Evolutionary conservation across 2,797 vertebrate genomes (phyloP), one percentile per base, ranked within the genome.

Genomic region (Spinus olivaceus): DNA sequence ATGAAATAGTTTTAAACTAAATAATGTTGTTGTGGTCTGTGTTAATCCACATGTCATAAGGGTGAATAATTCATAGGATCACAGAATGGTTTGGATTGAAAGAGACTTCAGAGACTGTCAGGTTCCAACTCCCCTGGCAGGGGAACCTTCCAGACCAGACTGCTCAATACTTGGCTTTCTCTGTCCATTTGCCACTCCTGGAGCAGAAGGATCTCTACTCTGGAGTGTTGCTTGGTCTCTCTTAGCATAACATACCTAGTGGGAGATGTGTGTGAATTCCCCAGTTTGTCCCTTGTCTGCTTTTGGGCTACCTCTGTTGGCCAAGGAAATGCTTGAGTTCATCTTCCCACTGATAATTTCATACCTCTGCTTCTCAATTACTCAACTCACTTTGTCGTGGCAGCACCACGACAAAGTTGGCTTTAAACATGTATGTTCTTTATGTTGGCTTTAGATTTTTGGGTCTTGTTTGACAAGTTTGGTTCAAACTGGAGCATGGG

Each of bases 371-470:
- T 88, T 63, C 61, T 64, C 27, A 67, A 41, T 30, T 23, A 16
- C 35, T 28, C 28, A 39, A 7, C 32, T 59, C 60, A 3, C 14
- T 42, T n/a, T n/a, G n/a, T n/a, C n/a, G n/a, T n/a, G n/a, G 63
- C 84, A 71, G 50, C 1, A 6, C 30, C 24, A 54, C 2, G 54
- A n/a, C 6, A 18, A 11, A 50, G 10, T 6, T 88, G 69, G 12
- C 33, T 78, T 83, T 51, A 63, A 71, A 35, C 12, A 4, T 9
- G 2, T 13, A 2, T 11, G 17, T 70, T 70, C 27, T 84, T 15
- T 1, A 0, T 5, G 12, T 30, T 66, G 12, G 14, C 54, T 91
- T 66, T 64, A 67, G 64, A 61, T 41, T 30, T 0, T 8, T 5
- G 12, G 14, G 9, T 53, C 46, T 76, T 60, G 18, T 71, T 84